phyloP scores from a whole-genome alignment of 1,140 invertebrate genomes.

The Cydia pomonella region DNA sequence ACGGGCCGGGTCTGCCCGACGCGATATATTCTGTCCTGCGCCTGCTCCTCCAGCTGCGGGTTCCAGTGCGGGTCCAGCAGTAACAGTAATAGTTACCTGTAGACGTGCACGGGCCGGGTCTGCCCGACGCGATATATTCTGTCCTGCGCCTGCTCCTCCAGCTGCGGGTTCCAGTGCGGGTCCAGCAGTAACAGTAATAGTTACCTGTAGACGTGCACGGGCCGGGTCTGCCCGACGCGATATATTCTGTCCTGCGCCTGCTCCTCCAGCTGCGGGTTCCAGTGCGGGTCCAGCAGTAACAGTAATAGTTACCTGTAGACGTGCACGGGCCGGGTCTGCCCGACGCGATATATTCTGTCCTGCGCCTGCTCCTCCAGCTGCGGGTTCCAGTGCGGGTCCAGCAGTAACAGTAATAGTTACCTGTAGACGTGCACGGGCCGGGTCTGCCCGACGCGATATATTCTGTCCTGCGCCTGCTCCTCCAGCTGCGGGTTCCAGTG shows the following conservation, averaged over 20 bases:
- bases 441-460: conserved; percentile 94
- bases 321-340: conserved; percentile 89
- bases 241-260: conserved; percentile 97
- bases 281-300: conserved; percentile 90
- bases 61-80: too few relatives aligned
- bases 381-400: conserved; percentile 89
- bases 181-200: too few relatives aligned
- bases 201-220: conserved; percentile 93
- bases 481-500: conserved; percentile 90
- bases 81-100: too few relatives aligned
- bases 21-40: too few relatives aligned
- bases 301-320: conserved; percentile 96
- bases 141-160: conserved; percentile 95
- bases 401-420: conserved; percentile 91
- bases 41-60: too few relatives aligned
- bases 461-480: conserved; percentile 94
- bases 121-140: conserved; percentile 95
- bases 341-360: conserved; percentile 94
- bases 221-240: conserved; percentile 91
- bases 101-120: conserved; percentile 88
- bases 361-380: conserved; percentile 95
- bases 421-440: conserved; percentile 92
- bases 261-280: conserved; percentile 90
- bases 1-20: too few relatives aligned
- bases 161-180: too few relatives aligned